phyloP scores from a whole-genome alignment of 2,797 vertebrate species.

The Gallinago solitaria region DNA sequence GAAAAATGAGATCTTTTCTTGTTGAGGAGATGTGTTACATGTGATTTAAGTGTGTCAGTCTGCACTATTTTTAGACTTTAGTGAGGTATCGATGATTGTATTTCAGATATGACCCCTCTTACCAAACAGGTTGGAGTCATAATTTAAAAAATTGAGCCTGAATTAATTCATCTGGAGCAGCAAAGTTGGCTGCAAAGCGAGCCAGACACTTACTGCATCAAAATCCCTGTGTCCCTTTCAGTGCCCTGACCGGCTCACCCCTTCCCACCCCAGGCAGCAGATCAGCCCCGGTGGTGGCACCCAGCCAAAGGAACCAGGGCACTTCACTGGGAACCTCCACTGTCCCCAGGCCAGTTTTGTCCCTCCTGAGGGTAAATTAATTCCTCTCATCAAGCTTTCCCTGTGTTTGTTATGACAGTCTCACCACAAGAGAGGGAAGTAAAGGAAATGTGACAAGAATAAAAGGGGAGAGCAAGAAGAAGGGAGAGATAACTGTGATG shows the following conservation, averaged over 20 bases:
- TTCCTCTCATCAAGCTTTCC: background rate
- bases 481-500: background rate
- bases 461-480: background rate
- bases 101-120: background rate
- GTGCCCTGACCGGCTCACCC: background rate
- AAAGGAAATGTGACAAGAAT: background rate
- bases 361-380: background rate
- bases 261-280: background rate
- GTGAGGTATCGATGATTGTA: background rate
- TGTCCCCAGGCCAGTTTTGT: background rate
- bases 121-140: background rate
- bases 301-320: background rate
- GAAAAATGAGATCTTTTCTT: background rate
- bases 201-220: background rate
- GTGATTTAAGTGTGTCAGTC: background rate
- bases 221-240: background rate
- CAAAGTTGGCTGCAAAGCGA: background rate
- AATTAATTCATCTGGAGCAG: background rate
- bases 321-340: background rate
- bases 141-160: background rate
- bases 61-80: background rate
- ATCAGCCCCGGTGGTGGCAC: background rate
- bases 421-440: fast-evolving
- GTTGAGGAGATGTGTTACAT: background rate
- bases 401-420: background rate